Percentiles rank a stretch among this genome's conserved stretches.
phyloP scores from a whole-genome alignment of 2,888 invertebrate species.

The Drosophila eohydei region DNA sequence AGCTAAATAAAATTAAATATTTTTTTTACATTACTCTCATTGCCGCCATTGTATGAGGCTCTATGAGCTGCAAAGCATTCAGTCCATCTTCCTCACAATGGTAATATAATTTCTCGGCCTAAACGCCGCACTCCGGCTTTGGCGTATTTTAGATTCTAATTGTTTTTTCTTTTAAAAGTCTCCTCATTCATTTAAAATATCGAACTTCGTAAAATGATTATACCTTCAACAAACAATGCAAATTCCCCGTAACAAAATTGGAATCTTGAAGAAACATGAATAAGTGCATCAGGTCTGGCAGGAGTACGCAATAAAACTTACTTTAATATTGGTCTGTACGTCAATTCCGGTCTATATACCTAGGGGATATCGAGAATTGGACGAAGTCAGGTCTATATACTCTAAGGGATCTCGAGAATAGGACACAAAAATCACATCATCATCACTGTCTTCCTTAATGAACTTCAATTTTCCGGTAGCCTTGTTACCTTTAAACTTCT shows the following conservation, averaged over 20 bases:
- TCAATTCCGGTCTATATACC: neutral
- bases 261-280: neutral
- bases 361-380: neutral
- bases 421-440: conserved; percentile 2
- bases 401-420: neutral
- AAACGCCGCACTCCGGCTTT: too few species aligned
- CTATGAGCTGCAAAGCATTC: too few species aligned
- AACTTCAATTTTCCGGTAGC: neutral
- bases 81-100: too few species aligned
- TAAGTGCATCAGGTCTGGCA: neutral
- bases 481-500: neutral
- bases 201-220: neutral
- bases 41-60: too few species aligned
- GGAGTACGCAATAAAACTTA: neutral
- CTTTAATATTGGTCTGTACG: neutral
- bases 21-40: too few species aligned
- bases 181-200: neutral
- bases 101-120: too few species aligned
- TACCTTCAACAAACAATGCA: neutral
- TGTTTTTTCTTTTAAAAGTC: too few species aligned
- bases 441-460: neutral
- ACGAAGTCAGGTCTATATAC: neutral
- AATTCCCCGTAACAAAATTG: neutral
- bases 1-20: too few species aligned
- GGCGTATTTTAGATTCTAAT: too few species aligned